Evolutionary conservation across 1,140 invertebrate species (phyloP).

Genomic region (Onthophagus taurus): DNA sequence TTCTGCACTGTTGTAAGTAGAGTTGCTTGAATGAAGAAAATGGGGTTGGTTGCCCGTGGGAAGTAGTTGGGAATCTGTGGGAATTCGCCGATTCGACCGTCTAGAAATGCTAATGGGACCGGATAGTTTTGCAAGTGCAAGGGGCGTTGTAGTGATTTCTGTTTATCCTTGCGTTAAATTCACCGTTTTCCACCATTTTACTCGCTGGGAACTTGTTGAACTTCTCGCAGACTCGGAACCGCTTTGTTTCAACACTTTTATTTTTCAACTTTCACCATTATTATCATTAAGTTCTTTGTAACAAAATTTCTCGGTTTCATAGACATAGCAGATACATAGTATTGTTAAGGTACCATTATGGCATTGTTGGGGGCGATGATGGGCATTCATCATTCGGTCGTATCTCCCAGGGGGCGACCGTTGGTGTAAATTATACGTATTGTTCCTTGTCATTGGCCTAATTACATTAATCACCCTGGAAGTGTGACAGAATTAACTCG

Average conservation of each 20-base stretch:
- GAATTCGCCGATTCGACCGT: not conserved
- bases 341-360: not conserved
- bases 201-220: too few relatives aligned
- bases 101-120: not conserved
- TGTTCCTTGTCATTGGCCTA: not conserved
- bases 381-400: not conserved
- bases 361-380: not conserved
- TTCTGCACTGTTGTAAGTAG: constrained; percentile 35
- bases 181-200: too few relatives aligned
- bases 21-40: too few relatives aligned
- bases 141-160: not conserved
- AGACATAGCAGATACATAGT: not conserved
- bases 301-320: not conserved
- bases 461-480: not conserved
- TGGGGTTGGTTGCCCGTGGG: too few relatives aligned
- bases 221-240: too few relatives aligned
- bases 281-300: too few relatives aligned
- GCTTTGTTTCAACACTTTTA: too few relatives aligned
- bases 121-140: not conserved
- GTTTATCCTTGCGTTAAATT: not conserved
- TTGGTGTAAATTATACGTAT: not conserved
- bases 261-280: not conserved
- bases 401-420: too few relatives aligned
- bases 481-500: too few relatives aligned
- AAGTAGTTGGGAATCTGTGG: too few relatives aligned